phyloP scores from a whole-genome alignment of 2,113 vertebrate species.

The Cervus canadensis region DNA sequence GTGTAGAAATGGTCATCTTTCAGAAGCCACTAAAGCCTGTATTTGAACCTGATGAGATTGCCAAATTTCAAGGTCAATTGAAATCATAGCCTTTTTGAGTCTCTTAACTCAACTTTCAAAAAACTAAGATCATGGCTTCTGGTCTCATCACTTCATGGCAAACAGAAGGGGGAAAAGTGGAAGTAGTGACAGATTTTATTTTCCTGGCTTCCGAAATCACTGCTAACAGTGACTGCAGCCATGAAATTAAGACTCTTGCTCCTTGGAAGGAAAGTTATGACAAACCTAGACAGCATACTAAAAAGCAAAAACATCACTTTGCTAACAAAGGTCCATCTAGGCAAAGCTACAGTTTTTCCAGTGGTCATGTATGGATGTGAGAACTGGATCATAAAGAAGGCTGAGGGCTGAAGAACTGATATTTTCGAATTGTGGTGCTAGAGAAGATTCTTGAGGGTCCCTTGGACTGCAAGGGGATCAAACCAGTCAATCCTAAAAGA shows the following conservation, averaged over 20 bases:
- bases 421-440: neutral
- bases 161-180: neutral
- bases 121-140: neutral
- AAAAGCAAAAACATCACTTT: neutral
- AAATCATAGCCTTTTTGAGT: neutral
- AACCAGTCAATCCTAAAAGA: neutral
- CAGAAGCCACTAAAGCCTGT: neutral
- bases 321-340: neutral
- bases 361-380: neutral
- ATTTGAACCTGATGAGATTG: neutral
- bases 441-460: neutral
- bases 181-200: neutral
- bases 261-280: neutral
- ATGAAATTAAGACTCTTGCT: neutral
- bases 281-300: neutral
- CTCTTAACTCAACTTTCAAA: neutral
- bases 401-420: neutral
- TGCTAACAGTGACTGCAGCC: neutral
- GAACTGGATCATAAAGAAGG: neutral
- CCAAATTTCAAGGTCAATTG: neutral
- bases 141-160: neutral
- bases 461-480: neutral
- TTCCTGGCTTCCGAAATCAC: neutral
- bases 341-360: neutral
- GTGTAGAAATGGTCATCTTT: neutral